Evolutionary conservation across 2,888 invertebrate species (phyloP), one percentile per base, ranked within the genome.

Genomic region (Phania funesta): DNA sequence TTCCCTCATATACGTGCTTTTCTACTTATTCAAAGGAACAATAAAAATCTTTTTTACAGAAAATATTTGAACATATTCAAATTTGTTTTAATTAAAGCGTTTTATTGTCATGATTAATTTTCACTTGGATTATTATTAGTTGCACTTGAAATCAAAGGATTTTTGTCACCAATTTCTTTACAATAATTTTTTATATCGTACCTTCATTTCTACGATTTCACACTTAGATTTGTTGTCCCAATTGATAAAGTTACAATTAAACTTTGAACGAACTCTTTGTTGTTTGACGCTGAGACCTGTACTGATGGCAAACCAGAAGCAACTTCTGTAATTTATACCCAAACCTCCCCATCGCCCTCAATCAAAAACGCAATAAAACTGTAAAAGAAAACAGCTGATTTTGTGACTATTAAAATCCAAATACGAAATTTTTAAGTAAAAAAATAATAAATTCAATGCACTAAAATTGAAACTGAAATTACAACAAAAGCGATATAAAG

Each of bases 171-270:
- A 6, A 29, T 29, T 2, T 35, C 20, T 6, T 29, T 26, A 1
- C 16, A 5, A 11, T 8, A 22, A 7, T 41, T n/a, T 58, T 13
- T 48, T 67, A 38, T 54, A 58, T 44, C 84, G 73, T 84, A 90
- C 90, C 90, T 90, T 90, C 90, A 90, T 90, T 88, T 65, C 81
- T 82, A 87, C 85, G 88, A 90, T 90, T 89, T 88, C 88, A 85
- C 84, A 85, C 88, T 89, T 89, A 84, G 84, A 84, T 87, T 87
- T 86, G 86, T 86, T 85, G 83, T 87, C 87, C 86, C 87, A 87
- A 88, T 50, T 68, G 13, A 75, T 58, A 87, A 85, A 68, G 82
- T 80, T 82, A 68, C 48, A 75, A 84, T 80, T 41, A 78, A 78
- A 82, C 83, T 85, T 85, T 85, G 71, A 80, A 85, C 84, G 85